Percentiles rank a stretch among this genome's conserved stretches.
Conservation (phyloP, 1,140 invertebrate genomes). For the Drosophila elegans region DNA sequence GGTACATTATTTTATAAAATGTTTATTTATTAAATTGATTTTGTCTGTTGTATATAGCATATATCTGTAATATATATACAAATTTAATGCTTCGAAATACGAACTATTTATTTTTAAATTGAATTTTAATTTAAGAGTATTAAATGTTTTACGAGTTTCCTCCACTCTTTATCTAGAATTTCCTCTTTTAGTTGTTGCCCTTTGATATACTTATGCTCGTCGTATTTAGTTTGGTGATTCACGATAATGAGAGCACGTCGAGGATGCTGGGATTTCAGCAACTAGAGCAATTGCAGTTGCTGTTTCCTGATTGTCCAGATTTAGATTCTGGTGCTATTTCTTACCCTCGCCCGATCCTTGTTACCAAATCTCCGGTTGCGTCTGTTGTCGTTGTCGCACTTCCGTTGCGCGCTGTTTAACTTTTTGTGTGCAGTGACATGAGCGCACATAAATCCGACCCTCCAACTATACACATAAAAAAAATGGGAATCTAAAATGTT, state of each 20-base stretch:
- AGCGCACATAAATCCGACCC: conserved; percentile 74
- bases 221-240: conserved; percentile 67
- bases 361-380: conserved; percentile 14
- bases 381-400: conserved; percentile 68
- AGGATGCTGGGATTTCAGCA: conserved; percentile 54
- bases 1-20: no score
- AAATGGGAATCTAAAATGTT: no score
- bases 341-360: not conserved
- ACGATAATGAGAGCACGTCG: conserved; percentile 60
- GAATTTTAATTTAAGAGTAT: not conserved
- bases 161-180: not conserved
- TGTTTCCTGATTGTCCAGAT: conserved; percentile 55
- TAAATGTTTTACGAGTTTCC: not conserved
- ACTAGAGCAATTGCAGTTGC: conserved; percentile 59
- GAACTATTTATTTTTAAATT: not conserved
- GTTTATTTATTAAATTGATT: no score
- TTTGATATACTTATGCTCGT: conserved; percentile 22
- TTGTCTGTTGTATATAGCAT: no score
- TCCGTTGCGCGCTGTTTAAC: conserved; percentile 80
- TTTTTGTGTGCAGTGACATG: conserved; percentile 82
- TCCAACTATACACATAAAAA: not conserved
- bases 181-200: not conserved
- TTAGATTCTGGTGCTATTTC: conserved; percentile 8
- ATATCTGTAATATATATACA: not conserved
- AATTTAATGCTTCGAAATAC: not conserved